phyloP scores from a whole-genome alignment of 2,797 vertebrate genomes.

The Acomys russatus region DNA sequence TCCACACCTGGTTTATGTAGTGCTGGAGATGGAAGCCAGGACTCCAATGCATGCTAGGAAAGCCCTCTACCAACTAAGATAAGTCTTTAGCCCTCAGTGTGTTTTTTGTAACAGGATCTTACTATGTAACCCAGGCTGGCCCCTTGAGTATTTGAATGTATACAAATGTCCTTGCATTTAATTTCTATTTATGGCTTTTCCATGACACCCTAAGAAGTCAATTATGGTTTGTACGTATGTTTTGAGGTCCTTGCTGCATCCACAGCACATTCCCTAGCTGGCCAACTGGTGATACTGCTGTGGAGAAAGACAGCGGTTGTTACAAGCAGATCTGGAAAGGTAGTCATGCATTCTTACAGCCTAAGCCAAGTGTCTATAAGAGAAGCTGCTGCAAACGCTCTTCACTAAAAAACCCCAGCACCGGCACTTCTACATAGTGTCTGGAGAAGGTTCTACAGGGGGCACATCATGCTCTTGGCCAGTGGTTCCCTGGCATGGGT shows the following conservation, averaged over 20 bases:
- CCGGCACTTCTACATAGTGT: neutral
- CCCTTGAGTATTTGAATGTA: neutral
- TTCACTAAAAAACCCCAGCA: neutral
- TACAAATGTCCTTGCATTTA: neutral
- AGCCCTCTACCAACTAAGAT: neutral
- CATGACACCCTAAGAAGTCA: neutral
- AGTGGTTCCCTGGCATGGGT: neutral
- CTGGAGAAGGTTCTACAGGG: neutral
- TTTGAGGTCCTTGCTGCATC: neutral
- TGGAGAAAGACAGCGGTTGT: fast-evolving
- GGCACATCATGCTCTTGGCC: neutral
- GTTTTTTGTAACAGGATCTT: neutral
- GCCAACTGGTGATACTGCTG: neutral
- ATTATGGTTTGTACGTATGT: too few relatives aligned
- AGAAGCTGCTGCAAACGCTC: neutral
- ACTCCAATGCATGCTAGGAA: neutral
- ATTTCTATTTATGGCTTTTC: neutral
- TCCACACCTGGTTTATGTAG: neutral
- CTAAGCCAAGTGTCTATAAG: neutral
- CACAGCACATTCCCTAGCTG: neutral
- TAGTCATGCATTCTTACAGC: neutral
- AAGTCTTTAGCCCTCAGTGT: neutral
- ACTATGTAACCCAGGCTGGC: neutral
- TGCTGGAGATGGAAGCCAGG: neutral
- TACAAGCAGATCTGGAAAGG: neutral